Percentiles rank a stretch among this genome's conserved stretches.
Conservation (phyloP, 2,888 invertebrate species). For the Petrolisthes cinctipes region DNA sequence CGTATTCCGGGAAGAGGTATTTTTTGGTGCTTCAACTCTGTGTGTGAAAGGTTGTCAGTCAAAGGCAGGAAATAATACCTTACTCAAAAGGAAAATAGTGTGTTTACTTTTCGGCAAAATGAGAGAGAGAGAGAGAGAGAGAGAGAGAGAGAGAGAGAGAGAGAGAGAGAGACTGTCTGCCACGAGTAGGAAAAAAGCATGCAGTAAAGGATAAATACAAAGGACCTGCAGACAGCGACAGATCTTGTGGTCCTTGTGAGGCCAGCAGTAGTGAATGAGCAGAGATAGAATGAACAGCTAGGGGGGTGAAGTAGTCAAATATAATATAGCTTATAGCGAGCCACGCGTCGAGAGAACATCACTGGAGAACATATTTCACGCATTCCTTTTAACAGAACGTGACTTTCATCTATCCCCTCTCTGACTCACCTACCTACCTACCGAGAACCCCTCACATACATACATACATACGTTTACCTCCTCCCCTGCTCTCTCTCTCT, state of each 20-base stretch:
- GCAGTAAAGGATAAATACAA: background rate
- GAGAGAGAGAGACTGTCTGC: background rate
- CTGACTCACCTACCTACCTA: no score
- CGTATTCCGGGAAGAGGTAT: background rate
- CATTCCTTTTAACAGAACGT: no score
- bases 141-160: constrained; percentile 15
- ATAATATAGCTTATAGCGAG: background rate
- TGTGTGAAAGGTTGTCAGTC: background rate
- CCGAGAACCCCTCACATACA: no score
- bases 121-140: background rate
- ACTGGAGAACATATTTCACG: no score
- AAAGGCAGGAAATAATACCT: background rate
- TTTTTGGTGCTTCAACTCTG: background rate
- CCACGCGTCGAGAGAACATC: no score
- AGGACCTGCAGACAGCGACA: background rate
- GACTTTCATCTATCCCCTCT: no score
- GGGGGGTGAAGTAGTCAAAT: background rate
- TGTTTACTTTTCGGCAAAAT: background rate
- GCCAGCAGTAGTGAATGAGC: background rate
- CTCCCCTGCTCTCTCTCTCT: no score
- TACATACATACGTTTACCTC: no score
- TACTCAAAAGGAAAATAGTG: background rate
- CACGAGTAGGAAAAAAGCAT: background rate
- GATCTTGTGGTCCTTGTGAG: background rate
- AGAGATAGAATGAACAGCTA: background rate